Evolutionary conservation across 2,113 vertebrate genomes (phyloP), one percentile per base, ranked within the genome.

Genomic region (Anarrhichthys ocellatus): DNA sequence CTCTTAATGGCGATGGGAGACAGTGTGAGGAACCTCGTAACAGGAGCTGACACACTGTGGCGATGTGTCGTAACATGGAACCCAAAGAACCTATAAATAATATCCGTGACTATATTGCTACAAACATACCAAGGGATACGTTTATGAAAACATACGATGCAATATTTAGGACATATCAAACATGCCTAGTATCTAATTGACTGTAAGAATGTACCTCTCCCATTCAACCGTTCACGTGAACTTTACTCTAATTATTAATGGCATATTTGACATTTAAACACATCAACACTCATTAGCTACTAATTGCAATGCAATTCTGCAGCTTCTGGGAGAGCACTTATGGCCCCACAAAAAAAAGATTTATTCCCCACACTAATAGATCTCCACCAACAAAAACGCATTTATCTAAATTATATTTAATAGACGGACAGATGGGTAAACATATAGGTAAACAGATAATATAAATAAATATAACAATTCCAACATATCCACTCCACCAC

Each of bases 221-320:
- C 8, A 34, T 56, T 52, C 34, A 58, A 64, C 44, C 44, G 46
- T 64, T 50, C n/a, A 80, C 11, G 6, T 75, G 10, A 74, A 67
- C 75, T 42, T 64, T 29, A 34, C 18, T 32, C 15, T 52, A 10
- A n/a, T 36, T 67, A 24, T 63, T 69, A 27, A 65, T 64, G 36
- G 67, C 9, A 76, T 50, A 80, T 68, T 76, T 79, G 65, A 84
- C 75, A 76, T 70, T 77, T 63, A 52, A 73, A 86, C 52, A 34
- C 22, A 67, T 68, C 44, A 68, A 46, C 11, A 48, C 75, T 80
- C 75, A 84, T 77, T 84, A 68, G n/a, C 17, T 50, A n/a, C 24
- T 74, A 80, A 85, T 70, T 87, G 50, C 61, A n/a, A 69, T 72
- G 48, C 15, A 70, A 64, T 48, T 82, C 17, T 63, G 2, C 6